phyloP scores from a whole-genome alignment of 2,113 vertebrate genomes.

The Epinephelus lanceolatus region DNA sequence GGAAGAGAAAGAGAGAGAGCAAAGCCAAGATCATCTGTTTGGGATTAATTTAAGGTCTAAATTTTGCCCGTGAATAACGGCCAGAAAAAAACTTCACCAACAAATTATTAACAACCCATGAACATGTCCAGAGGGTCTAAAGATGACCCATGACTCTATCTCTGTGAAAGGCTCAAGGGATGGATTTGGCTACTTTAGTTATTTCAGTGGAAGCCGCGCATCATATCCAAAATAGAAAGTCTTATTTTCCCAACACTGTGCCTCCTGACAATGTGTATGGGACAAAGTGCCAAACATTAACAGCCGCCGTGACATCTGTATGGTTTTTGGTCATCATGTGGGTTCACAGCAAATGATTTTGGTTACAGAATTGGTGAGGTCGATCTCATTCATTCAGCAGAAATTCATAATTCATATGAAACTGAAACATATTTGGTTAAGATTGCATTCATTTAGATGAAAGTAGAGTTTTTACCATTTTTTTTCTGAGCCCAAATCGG shows the following conservation, averaged over 20 bases:
- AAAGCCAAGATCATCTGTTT: constrained; percentile 44
- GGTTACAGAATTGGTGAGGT: neutral
- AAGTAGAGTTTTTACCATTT: neutral
- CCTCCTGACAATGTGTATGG: neutral
- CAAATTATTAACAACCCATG: neutral
- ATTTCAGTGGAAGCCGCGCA: neutral
- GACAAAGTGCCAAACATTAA: neutral
- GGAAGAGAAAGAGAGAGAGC: neutral
- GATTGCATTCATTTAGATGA: neutral
- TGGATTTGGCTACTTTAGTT: neutral
- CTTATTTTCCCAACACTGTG: neutral
- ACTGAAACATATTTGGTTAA: neutral
- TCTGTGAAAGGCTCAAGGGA: neutral
- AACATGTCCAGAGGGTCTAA: neutral
- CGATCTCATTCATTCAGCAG: too few species aligned
- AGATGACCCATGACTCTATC: neutral
- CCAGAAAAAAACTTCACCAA: neutral
- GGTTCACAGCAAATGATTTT: neutral
- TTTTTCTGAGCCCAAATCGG: neutral
- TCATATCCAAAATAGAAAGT: neutral
- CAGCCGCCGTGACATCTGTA: neutral
- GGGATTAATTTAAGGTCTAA: constrained; percentile 7
- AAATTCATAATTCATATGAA: too few species aligned
- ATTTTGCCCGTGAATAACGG: neutral
- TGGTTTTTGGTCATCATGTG: neutral